Evolutionary conservation across 2,113 vertebrate species (phyloP), one percentile per base, ranked within the genome.

Genomic region (Sinocyclocheilus grahami): DNA sequence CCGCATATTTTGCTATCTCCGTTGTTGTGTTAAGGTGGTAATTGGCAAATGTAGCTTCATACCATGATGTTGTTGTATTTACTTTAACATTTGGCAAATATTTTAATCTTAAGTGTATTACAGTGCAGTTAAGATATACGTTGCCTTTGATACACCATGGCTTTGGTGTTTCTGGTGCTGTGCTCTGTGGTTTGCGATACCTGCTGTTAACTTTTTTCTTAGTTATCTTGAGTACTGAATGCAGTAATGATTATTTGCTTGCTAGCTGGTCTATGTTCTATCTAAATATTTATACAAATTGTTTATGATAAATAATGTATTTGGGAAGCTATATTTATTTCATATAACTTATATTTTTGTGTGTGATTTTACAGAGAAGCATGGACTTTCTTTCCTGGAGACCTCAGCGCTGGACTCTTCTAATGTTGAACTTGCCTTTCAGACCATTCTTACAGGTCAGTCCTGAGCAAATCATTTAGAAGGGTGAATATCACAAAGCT

Each of bases 371-470:
- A 9, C 91, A 97, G 96, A 97, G 90, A 96, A 95, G 86, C 93
- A 96, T 0, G 95, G 95, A 53, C 83, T 97, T 83, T 96, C 95
- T 39, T 97, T 97, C 92, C 92, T 96, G 0, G 96, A 97, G 91
- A 97, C 96, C 0, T 97, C 96, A 0, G 96, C 96, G 0, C 92
- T 97, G 87, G 96, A 97, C 85, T 97, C 96, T 1, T 95, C 95
- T 84, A 97, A 97, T 0, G 96, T 96, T 89, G 96, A 97, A 89
- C 93, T 90, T 0, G 96, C 96, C 55, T 97, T 97, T 88, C 95
- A 97, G 85, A 96, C 93, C 10, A 95, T 96, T 83, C 95, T 96
- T 67, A 92, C 95, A 2, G 96, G 96, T 97, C 48, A 91, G 84
- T 75, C 22, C 75, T n/a, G 20, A 46, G 20, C 33, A 65, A 80